These are phyloP conservation scores for Brotula barbata DNA, from an alignment of 2,797 vertebrate species.

Conservation along the genomic window DNA sequence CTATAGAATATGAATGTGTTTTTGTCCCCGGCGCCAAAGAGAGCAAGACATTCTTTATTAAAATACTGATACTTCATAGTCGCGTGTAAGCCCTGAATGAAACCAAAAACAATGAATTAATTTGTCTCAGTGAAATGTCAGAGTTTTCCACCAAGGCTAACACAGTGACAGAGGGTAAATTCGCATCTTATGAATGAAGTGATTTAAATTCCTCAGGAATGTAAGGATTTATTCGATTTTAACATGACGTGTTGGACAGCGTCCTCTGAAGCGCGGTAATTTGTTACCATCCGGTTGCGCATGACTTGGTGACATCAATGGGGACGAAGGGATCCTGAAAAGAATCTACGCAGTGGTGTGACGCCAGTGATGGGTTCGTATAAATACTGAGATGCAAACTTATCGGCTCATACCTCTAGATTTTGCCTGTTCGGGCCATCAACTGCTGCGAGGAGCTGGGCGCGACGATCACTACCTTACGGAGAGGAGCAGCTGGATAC, in stretches of 20 bases:
- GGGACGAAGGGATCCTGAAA: constrained; percentile 66
- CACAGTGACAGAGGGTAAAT: no score
- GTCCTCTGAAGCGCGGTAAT: constrained; percentile 48
- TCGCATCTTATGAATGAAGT: constrained; percentile 13
- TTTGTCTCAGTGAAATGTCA: no score
- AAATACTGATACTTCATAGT: neutral
- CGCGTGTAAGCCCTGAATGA: no score
- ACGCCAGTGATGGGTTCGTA: constrained; percentile 72
- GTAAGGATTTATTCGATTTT: constrained; percentile 28
- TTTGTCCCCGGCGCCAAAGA: constrained; percentile 16
- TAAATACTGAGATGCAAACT: constrained; percentile 70
- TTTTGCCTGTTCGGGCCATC: constrained; percentile 70
- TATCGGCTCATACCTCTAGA: constrained; percentile 69
- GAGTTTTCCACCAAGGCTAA: no score
- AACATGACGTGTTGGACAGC: constrained; percentile 43
- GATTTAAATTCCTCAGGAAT: constrained; percentile 8
- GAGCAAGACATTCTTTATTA: constrained; percentile 6
- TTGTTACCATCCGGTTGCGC: constrained; percentile 51
- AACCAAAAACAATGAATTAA: no score
- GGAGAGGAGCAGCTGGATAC: constrained; percentile 32
- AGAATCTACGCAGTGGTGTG: constrained; percentile 70
- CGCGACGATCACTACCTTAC: constrained; percentile 20
- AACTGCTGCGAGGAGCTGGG: constrained; percentile 45
- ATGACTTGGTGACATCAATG: constrained; percentile 78
- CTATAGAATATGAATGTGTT: constrained; percentile 22